Percentiles rank a stretch among this genome's conserved stretches.
Evolutionary conservation across 2,797 vertebrate genomes (phyloP).

Genomic region (Neomorphus geoffroyi): DNA sequence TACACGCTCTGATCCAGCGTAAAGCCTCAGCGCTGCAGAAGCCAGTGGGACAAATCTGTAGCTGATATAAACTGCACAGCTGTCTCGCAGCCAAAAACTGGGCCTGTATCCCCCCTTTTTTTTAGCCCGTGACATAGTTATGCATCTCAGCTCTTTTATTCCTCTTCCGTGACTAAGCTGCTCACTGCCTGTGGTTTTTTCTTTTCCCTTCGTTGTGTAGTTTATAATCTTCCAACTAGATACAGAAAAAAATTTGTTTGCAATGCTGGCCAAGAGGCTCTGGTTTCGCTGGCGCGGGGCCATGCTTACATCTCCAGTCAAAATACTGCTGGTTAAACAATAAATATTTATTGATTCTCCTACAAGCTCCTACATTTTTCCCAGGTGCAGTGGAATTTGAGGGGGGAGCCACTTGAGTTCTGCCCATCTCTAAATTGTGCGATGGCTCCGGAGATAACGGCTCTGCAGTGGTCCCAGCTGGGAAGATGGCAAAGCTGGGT

Average conservation of each 20-base stretch:
- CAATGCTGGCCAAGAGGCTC: constrained; percentile 47
- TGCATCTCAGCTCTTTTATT: constrained; percentile 42
- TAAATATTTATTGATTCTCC: constrained; percentile 78
- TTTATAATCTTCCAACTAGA: constrained; percentile 56
- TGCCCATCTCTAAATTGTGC: background rate
- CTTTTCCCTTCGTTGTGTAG: background rate
- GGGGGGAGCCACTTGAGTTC: background rate
- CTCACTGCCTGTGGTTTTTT: background rate
- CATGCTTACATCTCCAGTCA: constrained; percentile 71
- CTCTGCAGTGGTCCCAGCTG: background rate
- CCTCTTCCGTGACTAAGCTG: constrained; percentile 52
- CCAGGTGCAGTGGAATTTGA: constrained; percentile 63
- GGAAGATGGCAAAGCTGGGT: background rate
- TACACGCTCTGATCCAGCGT: background rate
- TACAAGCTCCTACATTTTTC: constrained; percentile 52
- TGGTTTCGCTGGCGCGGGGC: constrained; percentile 42
- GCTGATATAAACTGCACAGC: background rate
- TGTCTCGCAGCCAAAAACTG: background rate
- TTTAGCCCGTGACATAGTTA: background rate
- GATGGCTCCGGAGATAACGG: background rate
- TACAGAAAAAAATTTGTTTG: constrained; percentile 49
- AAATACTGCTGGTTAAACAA: constrained; percentile 68
- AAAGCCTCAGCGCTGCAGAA: background rate
- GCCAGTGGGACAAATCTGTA: background rate
- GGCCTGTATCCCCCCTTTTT: background rate